phyloP scores from a whole-genome alignment of 2,797 vertebrate genomes.

The Muraenolepis orangiensis region DNA sequence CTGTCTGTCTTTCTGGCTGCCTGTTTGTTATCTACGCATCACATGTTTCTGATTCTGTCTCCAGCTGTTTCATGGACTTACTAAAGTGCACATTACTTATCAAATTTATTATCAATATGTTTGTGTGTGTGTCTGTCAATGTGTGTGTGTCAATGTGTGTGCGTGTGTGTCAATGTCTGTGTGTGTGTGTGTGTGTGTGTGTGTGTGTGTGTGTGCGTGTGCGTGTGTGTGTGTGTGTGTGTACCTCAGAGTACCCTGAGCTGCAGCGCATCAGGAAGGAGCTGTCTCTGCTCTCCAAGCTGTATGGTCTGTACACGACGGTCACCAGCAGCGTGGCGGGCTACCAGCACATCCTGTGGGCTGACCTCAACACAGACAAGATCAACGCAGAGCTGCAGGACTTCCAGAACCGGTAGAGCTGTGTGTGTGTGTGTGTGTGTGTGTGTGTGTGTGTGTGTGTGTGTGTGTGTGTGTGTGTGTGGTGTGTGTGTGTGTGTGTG shows the following conservation, averaged over 20 bases:
- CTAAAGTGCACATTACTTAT: background rate
- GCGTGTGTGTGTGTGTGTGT: background rate
- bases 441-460: background rate
- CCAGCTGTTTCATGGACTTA: background rate
- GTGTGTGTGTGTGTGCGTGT: background rate
- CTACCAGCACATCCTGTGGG: slow-evolving; percentile 80
- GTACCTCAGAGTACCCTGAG: slow-evolving; percentile 76
- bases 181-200: no score
- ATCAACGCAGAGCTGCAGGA: slow-evolving; percentile 79
- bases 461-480: no score
- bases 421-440: background rate
- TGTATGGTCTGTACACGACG: slow-evolving; percentile 75
- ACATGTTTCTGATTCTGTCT: background rate
- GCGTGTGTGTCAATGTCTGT: no score
- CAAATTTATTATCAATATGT: background rate
- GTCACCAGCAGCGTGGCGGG: slow-evolving; percentile 67
- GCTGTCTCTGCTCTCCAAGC: slow-evolving; percentile 76
- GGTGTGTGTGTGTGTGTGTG: no score
- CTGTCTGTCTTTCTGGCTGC: background rate
- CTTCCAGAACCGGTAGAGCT: slow-evolving; percentile 78
- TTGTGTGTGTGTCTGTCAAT: no score
- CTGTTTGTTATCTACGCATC: background rate
- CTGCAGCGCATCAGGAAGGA: slow-evolving; percentile 80
- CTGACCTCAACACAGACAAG: slow-evolving; percentile 77
- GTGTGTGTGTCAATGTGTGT: no score